Evolutionary conservation across 2,888 invertebrate species (phyloP).

Genomic region (Andrena bicolor): DNA sequence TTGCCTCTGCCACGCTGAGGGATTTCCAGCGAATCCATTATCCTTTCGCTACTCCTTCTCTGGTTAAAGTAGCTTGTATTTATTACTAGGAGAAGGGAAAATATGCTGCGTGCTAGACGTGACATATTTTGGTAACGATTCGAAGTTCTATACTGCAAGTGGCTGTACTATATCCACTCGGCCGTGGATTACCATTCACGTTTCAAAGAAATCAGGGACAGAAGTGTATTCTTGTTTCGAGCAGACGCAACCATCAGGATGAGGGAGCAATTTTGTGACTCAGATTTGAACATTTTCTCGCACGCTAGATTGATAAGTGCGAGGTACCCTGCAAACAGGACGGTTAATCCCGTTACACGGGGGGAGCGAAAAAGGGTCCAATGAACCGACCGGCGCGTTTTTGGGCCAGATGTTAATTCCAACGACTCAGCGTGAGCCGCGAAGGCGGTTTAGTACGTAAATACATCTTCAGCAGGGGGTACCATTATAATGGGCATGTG

Average conservation of each 20-base stretch:
- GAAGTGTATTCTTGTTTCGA: neutral
- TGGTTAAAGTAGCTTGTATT: too few relatives aligned
- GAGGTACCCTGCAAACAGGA: constrained; percentile 12
- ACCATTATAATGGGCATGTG: constrained; percentile 84
- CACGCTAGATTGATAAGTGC: constrained; percentile 28
- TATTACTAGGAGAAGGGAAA: too few relatives aligned
- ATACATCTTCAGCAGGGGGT: constrained; percentile 84
- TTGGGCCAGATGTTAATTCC: constrained; percentile 83
- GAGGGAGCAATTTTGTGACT: constrained; percentile 10
- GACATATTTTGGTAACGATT: too few relatives aligned
- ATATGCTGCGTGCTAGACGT: too few relatives aligned
- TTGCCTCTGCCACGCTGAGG: too few relatives aligned
- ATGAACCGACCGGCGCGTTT: constrained; percentile 72
- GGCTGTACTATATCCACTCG: neutral
- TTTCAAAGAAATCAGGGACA: neutral
- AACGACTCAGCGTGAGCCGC: constrained; percentile 83
- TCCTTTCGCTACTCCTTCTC: too few relatives aligned
- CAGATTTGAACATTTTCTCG: constrained; percentile 18
- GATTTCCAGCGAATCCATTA: too few relatives aligned
- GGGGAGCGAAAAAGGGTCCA: constrained; percentile 61
- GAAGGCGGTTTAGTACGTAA: constrained; percentile 83
- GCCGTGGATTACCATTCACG: neutral
- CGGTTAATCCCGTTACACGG: constrained; percentile 55
- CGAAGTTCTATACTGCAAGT: neutral
- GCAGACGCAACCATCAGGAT: neutral